Base-by-base conservation (phyloP, 2,888 invertebrate species). In the Autographa gamma region DNA sequence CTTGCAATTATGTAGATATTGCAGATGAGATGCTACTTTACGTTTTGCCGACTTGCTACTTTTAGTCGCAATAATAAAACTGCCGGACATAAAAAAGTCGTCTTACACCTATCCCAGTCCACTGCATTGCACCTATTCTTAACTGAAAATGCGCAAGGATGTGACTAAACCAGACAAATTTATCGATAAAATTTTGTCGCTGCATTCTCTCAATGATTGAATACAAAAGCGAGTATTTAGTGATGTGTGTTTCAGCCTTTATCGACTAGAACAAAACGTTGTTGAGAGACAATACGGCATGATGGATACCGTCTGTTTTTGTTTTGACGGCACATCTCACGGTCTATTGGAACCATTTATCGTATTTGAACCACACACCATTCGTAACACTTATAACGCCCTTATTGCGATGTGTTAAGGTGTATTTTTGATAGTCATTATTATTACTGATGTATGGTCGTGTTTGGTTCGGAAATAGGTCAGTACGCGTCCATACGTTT, bases 301-400 rank as follows among this genome's bases (percentile, higher is more conserved):
- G 59, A 65, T 65, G 48, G 59, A 65, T 65, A 43, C 41, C 25
- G 58, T 65, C 32, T 32, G 19, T 8, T n/a, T 31, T 65, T 65
- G 43, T 59, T 32, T 59, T 32, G 59, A 59, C 32, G 48, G 48
- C 48, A 7, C 3, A 32, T 16, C 32, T 32, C 59, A 32, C 43
- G 56, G 25, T 19, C 56, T 6, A 16, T 32, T 16, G 16, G 59
- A 32, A 32, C 32, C 32, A 38, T 38, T 48, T 48, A 48, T 8
- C 48, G 48, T 48, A 16, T 43, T 14, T 48, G n/a, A n/a, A 48
- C 48, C 48, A 48, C 48, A n/a, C 48, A n/a, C n/a, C 48, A 48
- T n/a, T 48, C n/a, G n/a, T 43, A 43, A 14, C 41, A 13, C 11
- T 48, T 5, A n/a, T 48, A n/a, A 7, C 48, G 7, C 48, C 48